Percentiles rank a stretch among this genome's conserved stretches.
Evolutionary conservation across 2,888 invertebrate genomes (phyloP).

Genomic region (Argyresthia albistria): DNA sequence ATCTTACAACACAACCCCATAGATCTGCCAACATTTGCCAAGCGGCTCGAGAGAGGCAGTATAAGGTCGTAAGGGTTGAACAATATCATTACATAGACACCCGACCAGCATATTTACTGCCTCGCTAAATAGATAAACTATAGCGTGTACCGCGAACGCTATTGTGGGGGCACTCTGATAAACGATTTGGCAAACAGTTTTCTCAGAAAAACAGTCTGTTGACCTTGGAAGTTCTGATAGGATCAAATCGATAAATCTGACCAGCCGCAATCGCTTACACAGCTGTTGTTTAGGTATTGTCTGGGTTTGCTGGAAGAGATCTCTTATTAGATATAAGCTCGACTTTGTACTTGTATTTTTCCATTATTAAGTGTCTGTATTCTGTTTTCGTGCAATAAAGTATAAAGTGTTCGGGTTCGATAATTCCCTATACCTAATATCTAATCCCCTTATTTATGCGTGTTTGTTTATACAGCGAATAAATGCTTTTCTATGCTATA

Average conservation of each 20-base stretch:
- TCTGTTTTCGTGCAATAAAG: too few relatives aligned
- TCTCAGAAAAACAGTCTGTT: not conserved
- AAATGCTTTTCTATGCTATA: too few relatives aligned
- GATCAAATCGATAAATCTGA: not conserved
- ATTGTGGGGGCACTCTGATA: not conserved
- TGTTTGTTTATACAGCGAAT: too few relatives aligned
- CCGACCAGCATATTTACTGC: not conserved
- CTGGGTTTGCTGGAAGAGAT: too few relatives aligned
- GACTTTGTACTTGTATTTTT: too few relatives aligned
- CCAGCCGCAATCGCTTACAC: too few relatives aligned
- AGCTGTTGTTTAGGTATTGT: too few relatives aligned
- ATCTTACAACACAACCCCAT: not conserved
- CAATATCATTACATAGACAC: not conserved
- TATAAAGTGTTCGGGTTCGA: too few relatives aligned
- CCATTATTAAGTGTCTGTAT: too few relatives aligned
- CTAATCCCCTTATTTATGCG: too few relatives aligned
- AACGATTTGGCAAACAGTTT: not conserved
- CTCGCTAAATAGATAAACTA: not conserved
- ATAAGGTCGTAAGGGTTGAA: not conserved
- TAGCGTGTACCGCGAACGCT: slow-evolving; percentile 1
- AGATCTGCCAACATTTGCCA: not conserved
- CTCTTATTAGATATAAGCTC: too few relatives aligned
- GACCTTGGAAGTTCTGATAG: not conserved
- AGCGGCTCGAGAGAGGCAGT: not conserved
- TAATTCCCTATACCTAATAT: too few relatives aligned